Evolutionary conservation across 1,140 invertebrate species (phyloP), one percentile per base, ranked within the genome.

Genomic region (Pseudachorutes palmiensis): DNA sequence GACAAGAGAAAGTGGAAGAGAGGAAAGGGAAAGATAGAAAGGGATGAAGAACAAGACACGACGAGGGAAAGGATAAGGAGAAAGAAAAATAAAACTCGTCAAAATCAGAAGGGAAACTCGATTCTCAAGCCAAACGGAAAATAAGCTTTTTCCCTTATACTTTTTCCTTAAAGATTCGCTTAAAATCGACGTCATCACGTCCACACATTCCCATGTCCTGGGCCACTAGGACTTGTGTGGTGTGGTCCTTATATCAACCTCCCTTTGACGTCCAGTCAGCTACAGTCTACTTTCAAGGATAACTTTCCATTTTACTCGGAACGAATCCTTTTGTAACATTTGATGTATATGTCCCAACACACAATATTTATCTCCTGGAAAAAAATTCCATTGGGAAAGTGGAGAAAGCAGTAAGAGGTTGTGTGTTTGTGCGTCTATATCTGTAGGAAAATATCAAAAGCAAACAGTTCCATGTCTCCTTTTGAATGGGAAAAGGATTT

Each of bases 91-190:
- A 55, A 26, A 55, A 55, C 24, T 26, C 9, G 9, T 41, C 36
- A 41, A 41, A 41, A 41, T 60, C 58, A 60, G 58, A 26, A 16
- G 31, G 22, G 41, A 62, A 62, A 62, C 61, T 62, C 31, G 61
- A 62, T 62, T 62, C 61, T 62, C 61, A 62, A 62, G 33, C 32
- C 5, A 62, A 41, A 36, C 61, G 61, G 61, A 62, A 62, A 62
- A 62, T 62, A 62, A 62, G 61, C 61, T 62, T 62, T n/a, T n/a
- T n/a, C n/a, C n/a, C n/a, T n/a, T n/a, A n/a, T n/a, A n/a, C n/a
- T n/a, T n/a, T n/a, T 62, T 33, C 61, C 5, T 62, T 30, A 41
- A 60, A 28, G 26, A 12, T 60, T 41, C 36, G 5, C 36, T 19
- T 41, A 9, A 41, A 41, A 41, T 9, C 36, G 36, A 41, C 58